These are phyloP conservation scores for Ophthalmolycus amberensis DNA, from an alignment of 2,113 vertebrate genomes.

Conservation along the genomic window DNA sequence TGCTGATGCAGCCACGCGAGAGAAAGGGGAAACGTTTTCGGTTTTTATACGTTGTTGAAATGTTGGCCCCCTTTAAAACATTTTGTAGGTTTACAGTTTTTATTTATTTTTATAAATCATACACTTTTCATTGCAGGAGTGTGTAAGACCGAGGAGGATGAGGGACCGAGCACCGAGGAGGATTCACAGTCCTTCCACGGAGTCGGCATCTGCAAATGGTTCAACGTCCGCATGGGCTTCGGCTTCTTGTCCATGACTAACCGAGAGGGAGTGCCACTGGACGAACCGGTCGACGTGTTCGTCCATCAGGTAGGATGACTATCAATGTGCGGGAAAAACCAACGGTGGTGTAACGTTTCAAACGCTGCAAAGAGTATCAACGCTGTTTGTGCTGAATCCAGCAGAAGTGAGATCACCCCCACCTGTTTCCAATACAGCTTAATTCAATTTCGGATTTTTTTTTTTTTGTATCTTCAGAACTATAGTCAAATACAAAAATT, in stretches of 20 bases:
- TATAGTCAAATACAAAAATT: background rate
- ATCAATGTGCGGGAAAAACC: background rate
- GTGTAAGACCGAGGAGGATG: constrained; percentile 87
- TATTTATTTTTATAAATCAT: background rate
- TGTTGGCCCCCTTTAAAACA: background rate
- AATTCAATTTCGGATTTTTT: background rate
- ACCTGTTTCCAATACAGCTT: constrained; percentile 32
- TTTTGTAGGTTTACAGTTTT: background rate
- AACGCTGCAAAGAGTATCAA: too few relatives aligned
- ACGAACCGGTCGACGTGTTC: constrained; percentile 95
- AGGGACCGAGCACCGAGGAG: constrained; percentile 88
- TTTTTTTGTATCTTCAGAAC: background rate
- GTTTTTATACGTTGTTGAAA: background rate
- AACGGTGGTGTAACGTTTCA: too few relatives aligned
- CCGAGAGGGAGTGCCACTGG: constrained; percentile 90
- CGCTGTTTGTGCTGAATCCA: too few relatives aligned
- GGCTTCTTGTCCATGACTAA: constrained; percentile 97
- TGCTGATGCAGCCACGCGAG: background rate
- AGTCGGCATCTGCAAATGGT: constrained; percentile 96
- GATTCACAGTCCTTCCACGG: constrained; percentile 86
- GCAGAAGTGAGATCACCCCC: background rate
- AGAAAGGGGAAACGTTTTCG: background rate
- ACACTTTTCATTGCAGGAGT: constrained; percentile 82
- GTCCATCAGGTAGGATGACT: constrained; percentile 92
- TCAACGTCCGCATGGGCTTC: constrained; percentile 99